Conservation (phyloP, 2,113 vertebrate genomes). For the Megalops atlanticus region DNA sequence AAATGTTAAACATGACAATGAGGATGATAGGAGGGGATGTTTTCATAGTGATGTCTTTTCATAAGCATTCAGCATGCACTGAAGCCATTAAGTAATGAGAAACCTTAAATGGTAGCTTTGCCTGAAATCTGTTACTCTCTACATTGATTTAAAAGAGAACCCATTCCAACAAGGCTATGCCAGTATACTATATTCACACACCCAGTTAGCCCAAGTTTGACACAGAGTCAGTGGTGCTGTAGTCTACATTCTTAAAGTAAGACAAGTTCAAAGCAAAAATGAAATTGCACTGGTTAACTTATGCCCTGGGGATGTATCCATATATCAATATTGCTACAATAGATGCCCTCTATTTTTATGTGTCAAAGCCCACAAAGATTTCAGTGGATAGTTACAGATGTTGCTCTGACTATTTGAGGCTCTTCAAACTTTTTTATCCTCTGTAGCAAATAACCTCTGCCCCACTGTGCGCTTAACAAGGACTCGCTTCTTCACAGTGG, state of each 20-base stretch:
- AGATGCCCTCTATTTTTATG: neutral
- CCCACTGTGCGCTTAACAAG: neutral
- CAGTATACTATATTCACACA: neutral
- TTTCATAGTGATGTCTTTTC: neutral
- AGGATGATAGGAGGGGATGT: neutral
- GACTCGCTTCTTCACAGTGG: neutral
- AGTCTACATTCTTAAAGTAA: neutral
- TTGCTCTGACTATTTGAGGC: neutral
- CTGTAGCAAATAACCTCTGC: neutral
- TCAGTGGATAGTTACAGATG: neutral
- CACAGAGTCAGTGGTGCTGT: neutral
- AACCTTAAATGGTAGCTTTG: neutral
- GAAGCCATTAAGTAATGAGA: neutral
- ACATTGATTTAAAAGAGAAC: neutral
- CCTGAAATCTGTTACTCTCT: neutral
- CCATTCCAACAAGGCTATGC: neutral
- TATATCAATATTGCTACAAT: neutral
- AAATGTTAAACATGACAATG: neutral
- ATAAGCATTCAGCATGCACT: neutral
- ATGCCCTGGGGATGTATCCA: neutral
- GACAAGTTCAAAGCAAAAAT: neutral
- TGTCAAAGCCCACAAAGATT: neutral
- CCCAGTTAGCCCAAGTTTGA: neutral
- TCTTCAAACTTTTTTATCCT: conserved; percentile 10
- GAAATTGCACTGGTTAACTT: neutral